Conservation (phyloP, 2,113 vertebrate species). For the Trematocara stigmaticum region DNA sequence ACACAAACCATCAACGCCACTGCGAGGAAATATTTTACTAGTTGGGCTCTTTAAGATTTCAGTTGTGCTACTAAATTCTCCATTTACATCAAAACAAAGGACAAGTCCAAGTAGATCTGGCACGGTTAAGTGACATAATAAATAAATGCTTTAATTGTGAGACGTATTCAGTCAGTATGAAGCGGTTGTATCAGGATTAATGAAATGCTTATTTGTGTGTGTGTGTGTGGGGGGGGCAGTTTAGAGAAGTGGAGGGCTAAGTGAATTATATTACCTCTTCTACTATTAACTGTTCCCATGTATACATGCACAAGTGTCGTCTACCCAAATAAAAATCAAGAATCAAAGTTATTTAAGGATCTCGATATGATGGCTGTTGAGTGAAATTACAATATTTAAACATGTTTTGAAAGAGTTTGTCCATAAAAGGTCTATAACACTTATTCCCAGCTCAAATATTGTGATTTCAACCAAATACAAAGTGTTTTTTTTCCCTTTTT, state of each 20-base stretch:
- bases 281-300: background rate
- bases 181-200: constrained; percentile 2
- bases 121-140: constrained; percentile 7
- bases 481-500: background rate
- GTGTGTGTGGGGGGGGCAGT: background rate
- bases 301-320: background rate
- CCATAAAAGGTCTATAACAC: background rate
- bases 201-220: constrained; percentile 15
- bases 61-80: constrained; percentile 41
- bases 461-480: background rate
- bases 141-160: constrained; percentile 36
- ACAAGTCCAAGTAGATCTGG: constrained; percentile 28
- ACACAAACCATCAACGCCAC: constrained; percentile 18
- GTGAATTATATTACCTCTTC: background rate
- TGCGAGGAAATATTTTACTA: constrained; percentile 8
- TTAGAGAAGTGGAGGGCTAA: background rate
- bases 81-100: constrained; percentile 43
- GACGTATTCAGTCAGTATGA: background rate
- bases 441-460: background rate
- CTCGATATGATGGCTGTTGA: background rate
- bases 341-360: background rate
- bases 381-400: background rate
- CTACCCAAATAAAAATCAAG: background rate
- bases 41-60: constrained; percentile 20
- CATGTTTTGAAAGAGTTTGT: background rate